Conservation (phyloP, 2,797 vertebrate genomes). For the Diglossa cyanea region DNA sequence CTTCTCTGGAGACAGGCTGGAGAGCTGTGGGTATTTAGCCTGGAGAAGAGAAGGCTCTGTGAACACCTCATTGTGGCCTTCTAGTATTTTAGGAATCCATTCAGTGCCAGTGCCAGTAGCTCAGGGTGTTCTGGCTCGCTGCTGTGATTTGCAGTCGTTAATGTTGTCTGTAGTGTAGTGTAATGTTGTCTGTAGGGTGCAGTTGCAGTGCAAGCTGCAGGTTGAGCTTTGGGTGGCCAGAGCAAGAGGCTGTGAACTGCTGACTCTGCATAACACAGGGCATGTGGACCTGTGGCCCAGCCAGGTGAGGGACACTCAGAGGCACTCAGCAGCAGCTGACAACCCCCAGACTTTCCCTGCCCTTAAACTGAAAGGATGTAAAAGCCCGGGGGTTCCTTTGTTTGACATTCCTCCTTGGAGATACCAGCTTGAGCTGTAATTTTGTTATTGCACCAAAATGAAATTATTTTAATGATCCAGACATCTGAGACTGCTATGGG, state of each 20-base stretch:
- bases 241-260: not conserved
- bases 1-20: not conserved
- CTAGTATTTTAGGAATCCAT: not conserved
- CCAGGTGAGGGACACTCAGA: not conserved
- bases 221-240: not conserved
- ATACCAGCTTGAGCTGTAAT: not conserved
- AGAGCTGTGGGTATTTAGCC: not conserved
- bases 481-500: not conserved
- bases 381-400: not conserved
- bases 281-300: not conserved
- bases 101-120: not conserved
- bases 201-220: not conserved
- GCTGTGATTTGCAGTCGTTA: too few species aligned
- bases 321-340: not conserved
- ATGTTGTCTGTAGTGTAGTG: too few species aligned
- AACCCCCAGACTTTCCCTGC: not conserved
- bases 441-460: not conserved
- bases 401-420: not conserved
- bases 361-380: not conserved
- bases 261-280: too few species aligned
- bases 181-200: not conserved
- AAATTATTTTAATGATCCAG: not conserved
- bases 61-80: not conserved
- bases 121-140: not conserved
- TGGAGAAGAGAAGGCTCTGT: not conserved